Evolutionary conservation across 2,113 vertebrate species (phyloP).

Genomic region (Indicator maculatus): DNA sequence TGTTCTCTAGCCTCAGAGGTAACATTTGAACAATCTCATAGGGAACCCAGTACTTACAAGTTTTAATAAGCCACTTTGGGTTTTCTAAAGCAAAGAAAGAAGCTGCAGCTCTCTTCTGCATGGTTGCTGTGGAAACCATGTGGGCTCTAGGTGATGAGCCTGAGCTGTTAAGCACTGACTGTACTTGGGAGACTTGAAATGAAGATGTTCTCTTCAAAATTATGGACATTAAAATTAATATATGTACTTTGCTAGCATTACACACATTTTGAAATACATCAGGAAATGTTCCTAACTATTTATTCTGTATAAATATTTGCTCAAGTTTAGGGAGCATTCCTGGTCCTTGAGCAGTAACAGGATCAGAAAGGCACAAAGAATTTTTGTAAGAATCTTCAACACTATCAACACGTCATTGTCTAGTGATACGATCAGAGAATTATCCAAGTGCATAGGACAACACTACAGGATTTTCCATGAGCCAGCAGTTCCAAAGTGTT

Average conservation of each 20-base stretch:
- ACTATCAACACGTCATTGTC: neutral
- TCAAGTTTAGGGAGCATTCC: neutral
- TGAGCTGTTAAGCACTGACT: slow-evolving; percentile 46
- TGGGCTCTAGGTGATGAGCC: slow-evolving; percentile 38
- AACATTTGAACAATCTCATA: slow-evolving; percentile 8
- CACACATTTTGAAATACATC: neutral
- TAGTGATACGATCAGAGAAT: neutral
- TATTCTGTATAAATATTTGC: neutral
- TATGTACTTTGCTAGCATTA: neutral
- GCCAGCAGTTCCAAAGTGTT: neutral
- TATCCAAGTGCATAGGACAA: neutral
- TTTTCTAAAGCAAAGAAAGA: slow-evolving; percentile 52
- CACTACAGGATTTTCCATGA: neutral
- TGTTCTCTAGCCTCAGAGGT: neutral
- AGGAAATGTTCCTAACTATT: neutral
- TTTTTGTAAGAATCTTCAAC: neutral
- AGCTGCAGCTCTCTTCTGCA: slow-evolving; percentile 37
- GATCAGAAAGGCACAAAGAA: neutral
- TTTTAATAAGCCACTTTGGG: slow-evolving; percentile 37
- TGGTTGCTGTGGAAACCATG: slow-evolving; percentile 77
- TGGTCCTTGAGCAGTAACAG: neutral
- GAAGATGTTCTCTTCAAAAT: slow-evolving; percentile 8
- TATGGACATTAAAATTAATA: neutral
- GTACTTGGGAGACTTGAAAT: slow-evolving; percentile 35
- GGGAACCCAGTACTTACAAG: neutral